A percentile compares a stretch with the other conserved stretches of the same genome.
Conservation (phyloP, 2,888 invertebrate species). For the Yponomeuta sedellus region DNA sequence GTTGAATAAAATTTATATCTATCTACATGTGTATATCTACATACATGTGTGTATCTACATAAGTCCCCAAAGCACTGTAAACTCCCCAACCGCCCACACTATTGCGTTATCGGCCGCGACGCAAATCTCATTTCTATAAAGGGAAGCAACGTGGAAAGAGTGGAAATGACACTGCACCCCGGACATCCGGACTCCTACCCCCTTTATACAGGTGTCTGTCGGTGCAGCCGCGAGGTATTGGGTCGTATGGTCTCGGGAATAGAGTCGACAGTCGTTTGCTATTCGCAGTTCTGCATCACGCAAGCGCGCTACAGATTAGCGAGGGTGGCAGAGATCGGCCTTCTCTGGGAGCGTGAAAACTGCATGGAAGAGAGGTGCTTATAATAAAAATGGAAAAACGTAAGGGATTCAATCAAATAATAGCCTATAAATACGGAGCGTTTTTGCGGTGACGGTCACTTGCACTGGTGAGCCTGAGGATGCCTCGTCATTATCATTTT, state of each 20-base stretch:
- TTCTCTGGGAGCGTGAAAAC: background rate
- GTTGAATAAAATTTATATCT: background rate
- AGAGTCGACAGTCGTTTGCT: constrained; percentile 30
- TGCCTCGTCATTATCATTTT: no score
- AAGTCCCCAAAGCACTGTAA: background rate
- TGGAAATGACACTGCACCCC: constrained; percentile 72
- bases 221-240: constrained; percentile 21
- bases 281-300: constrained; percentile 29
- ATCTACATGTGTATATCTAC: no score
- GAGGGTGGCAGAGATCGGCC: constrained; percentile 20
- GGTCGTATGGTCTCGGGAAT: constrained; percentile 25
- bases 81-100: background rate
- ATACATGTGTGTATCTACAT: no score
- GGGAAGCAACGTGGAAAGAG: constrained; percentile 66
- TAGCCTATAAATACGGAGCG: no score
- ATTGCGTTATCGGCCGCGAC: constrained; percentile 25
- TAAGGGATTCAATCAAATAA: no score
- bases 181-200: constrained; percentile 55
- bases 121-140: constrained; percentile 68
- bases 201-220: constrained; percentile 61
- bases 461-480: no score
- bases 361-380: background rate
- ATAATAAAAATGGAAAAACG: background rate
- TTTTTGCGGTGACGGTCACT: no score
- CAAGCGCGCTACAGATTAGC: constrained; percentile 32